Base-by-base conservation (phyloP, 2,888 invertebrate genomes). In the Clusia tigrina region DNA sequence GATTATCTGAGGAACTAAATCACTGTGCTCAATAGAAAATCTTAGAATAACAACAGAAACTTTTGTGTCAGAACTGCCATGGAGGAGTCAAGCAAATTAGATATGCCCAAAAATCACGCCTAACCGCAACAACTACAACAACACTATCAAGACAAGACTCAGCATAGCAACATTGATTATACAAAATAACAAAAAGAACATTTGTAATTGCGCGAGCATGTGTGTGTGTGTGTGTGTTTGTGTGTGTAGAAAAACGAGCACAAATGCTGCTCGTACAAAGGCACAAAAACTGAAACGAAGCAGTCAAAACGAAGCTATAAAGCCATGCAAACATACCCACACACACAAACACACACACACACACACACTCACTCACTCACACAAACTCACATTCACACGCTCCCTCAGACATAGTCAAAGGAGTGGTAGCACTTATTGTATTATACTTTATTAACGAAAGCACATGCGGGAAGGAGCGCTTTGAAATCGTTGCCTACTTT, bases 81-180 rank as follows among this genome's bases (percentile, higher is more conserved):
- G n/a, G n/a, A n/a, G n/a, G n/a, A n/a, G n/a, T n/a, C n/a, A n/a
- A n/a, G 42, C n/a, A 9, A 20, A 25, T 22, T 6, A 53, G n/a
- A 53, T 25, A 53, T 38, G 54, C 42, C 57, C 15, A 55, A 24
- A 18, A 54, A 59, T 55, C 17, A 42, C 18, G 38, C 54, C 18
- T 23, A 37, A 53, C 38, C n/a, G 22, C 20, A 37, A 56, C 56
- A 17, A 56, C 37, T 20, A 22, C 48, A 48, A 48, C 2, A 25
- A 1, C 1, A 17, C 53, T 51, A 53, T 46, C 2, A 51, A 18
- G 54, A 48, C 3, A 20, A 48, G 52, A 48, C 20, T 20, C 48
- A 18, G 22, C 48, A 48, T 48, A 22, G 48, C 18, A 48, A 48
- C 48, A 48, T 48, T 48, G 48, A 48, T 48, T 48, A 48, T 20